These are phyloP conservation scores for Ciconia maguari DNA, from an alignment of 2,113 vertebrate genomes.

Conservation along the genomic window DNA sequence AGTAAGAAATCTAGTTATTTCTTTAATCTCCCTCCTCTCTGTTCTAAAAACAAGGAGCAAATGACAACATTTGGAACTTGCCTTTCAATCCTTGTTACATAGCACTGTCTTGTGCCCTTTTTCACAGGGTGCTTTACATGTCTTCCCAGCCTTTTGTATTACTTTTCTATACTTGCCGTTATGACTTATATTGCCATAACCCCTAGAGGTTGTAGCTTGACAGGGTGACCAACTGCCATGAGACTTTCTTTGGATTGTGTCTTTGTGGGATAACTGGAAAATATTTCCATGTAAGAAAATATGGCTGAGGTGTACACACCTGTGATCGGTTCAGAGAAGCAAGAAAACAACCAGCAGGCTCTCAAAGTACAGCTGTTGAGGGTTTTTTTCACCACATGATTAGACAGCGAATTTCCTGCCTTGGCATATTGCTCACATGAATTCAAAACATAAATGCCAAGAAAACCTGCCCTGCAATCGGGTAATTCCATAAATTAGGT, in stretches of 20 bases:
- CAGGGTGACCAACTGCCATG: neutral
- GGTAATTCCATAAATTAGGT: neutral
- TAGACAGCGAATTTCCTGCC: neutral
- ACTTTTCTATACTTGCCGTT: neutral
- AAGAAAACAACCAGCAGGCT: neutral
- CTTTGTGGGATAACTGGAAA: neutral
- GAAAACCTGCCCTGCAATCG: neutral
- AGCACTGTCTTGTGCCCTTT: neutral
- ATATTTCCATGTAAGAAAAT: neutral
- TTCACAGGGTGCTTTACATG: neutral
- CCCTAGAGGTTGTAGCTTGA: neutral
- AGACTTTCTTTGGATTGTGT: neutral
- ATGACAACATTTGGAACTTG: neutral
- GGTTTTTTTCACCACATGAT: neutral
- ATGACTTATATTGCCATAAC: neutral
- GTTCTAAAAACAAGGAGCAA: neutral
- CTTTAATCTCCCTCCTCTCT: neutral
- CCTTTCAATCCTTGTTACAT: neutral
- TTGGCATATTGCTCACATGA: neutral
- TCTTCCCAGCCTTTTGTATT: neutral
- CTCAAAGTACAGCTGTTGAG: neutral
- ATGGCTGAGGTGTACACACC: rapidly evolving
- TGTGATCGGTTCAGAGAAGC: neutral
- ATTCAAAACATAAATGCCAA: neutral
- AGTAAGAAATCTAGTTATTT: neutral